Percentiles rank a stretch among this genome's conserved stretches.
These are phyloP conservation scores for Amiota mariae DNA, from an alignment of 2,888 invertebrate genomes.

Conservation along the genomic window DNA sequence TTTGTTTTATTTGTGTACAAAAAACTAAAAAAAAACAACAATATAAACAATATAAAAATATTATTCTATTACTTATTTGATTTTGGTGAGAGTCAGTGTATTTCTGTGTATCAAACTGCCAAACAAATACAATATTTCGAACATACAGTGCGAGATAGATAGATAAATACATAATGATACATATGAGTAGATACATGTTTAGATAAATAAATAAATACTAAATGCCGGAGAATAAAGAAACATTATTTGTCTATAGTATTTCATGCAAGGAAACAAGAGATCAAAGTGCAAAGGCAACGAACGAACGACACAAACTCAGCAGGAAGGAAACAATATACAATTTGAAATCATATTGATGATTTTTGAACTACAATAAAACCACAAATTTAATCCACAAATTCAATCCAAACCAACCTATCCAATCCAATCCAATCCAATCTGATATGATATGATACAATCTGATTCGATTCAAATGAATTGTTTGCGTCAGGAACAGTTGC, in stretches of 20 bases:
- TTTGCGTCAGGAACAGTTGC: conserved; percentile 57
- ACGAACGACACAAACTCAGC: conserved; percentile 57
- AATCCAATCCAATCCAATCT: no score
- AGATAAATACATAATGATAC: not conserved
- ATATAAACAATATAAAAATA: not conserved
- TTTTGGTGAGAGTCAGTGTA: no score
- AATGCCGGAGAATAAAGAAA: not conserved
- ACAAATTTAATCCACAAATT: conserved; percentile 29
- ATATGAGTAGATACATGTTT: not conserved
- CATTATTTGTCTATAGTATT: conserved; percentile 58
- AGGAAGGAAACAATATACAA: conserved; percentile 63
- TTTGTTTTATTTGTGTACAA: not conserved
- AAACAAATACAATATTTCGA: not conserved
- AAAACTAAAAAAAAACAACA: not conserved
- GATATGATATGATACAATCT: not conserved
- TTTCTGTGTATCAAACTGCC: not conserved
- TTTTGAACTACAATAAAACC: conserved; percentile 44
- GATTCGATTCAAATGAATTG: conserved; percentile 43
- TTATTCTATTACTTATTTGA: not conserved
- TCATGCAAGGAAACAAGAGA: conserved; percentile 55
- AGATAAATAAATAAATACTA: no score
- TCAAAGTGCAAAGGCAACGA: conserved; percentile 57
- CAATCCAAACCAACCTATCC: no score
- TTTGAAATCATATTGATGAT: conserved; percentile 25
- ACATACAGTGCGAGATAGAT: not conserved